Evolutionary conservation across 1,140 invertebrate species (phyloP).

Genomic region (Asobara japonica): DNA sequence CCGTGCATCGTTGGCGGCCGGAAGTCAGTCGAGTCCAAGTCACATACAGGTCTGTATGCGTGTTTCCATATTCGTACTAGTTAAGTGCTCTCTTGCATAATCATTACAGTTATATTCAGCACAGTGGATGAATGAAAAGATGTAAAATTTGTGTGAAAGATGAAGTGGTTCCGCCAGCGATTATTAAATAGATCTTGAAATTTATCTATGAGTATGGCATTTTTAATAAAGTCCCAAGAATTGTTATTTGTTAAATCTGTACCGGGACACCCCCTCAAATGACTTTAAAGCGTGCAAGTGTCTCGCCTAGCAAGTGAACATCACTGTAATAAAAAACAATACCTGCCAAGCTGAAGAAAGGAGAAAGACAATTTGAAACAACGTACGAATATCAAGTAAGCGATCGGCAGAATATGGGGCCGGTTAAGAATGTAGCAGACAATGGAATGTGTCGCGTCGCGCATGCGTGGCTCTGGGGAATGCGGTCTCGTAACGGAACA

Average conservation of each 20-base stretch:
- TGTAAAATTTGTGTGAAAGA: not conserved
- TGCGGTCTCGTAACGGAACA: conserved; percentile 63
- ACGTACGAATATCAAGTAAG: conserved; percentile 50
- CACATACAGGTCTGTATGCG: conserved; percentile 12
- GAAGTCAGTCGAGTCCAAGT: conserved; percentile 18
- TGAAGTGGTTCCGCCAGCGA: no score
- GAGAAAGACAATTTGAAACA: conserved; percentile 30
- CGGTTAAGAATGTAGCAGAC: conserved; percentile 58
- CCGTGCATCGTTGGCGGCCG: conserved; percentile 1
- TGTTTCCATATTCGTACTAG: conserved; percentile 12
- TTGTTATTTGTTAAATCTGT: no score
- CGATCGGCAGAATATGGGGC: conserved; percentile 32
- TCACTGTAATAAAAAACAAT: not conserved
- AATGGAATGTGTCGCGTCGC: conserved; percentile 62
- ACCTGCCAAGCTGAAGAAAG: not conserved
- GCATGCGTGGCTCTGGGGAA: conserved; percentile 60
- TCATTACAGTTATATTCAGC: conserved; percentile 4
- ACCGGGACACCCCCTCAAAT: no score
- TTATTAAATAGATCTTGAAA: no score
- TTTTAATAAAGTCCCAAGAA: no score
- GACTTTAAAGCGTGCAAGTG: no score
- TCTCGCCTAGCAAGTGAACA: no score
- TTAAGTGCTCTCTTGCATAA: not conserved
- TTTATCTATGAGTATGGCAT: no score
- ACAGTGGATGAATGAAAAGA: not conserved